Base-by-base conservation (phyloP, 2,113 vertebrate genomes). In the Microtus ochrogaster region DNA sequence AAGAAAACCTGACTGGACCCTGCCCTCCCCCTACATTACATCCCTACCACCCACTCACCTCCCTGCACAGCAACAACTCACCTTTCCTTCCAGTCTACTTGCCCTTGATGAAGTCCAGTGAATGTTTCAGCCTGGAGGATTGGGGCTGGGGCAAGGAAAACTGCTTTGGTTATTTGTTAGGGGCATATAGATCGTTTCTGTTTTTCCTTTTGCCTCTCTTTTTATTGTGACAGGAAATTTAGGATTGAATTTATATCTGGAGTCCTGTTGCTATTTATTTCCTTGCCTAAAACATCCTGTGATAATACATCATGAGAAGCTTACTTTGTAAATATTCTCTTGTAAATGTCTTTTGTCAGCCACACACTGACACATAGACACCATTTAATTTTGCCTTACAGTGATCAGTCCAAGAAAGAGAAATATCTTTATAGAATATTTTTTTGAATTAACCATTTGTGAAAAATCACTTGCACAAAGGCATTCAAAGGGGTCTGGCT, bases 171-270 rank as follows among this genome's bases (percentile, higher is more conserved):
- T 87, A 26, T 3, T 1, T 66, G 7, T 72, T 87, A n/a, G 36
- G 21, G 73, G 6, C 10, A 26, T 24, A 41, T 55, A 39, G n/a
- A n/a, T 74, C 30, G 66, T 58, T 49, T 66, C 65, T 55, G 1
- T 17, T 89, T 87, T 86, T 77, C 5, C 65, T 66, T 68, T 93
- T 49, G 33, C 36, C 21, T 63, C 14, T 92, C 73, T 73, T 74
- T 90, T 73, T 65, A 72, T 73, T 81, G 16, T 22, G 84, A 85
- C 77, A 58, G 81, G 73, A 82, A 76, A n/a, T 14, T 44, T 17
- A n/a, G 65, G 55, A 91, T 96, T 94, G 82, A 63, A 77, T 94
- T 86, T 89, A 65, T 92, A 41, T 86, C 47, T 63, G 3, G 36
- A 76, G 74, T 9, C 68, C 44, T 7, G 3, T 68, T 72, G 30